phyloP scores from a whole-genome alignment of 1,140 invertebrate genomes.

The Arctopsyche grandis region DNA sequence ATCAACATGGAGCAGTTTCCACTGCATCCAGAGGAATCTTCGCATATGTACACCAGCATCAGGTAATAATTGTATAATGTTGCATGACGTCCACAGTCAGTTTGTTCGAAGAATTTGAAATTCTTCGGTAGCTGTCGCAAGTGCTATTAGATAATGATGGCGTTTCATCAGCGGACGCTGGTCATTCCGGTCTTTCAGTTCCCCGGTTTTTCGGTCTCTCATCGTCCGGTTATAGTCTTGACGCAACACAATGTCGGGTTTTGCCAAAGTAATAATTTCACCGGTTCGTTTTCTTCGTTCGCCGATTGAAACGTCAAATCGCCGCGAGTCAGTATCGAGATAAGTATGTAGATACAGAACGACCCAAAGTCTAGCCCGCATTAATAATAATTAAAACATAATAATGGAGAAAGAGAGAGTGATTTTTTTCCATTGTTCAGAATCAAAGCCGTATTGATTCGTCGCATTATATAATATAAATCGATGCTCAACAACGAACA shows the following conservation, averaged over 20 bases:
- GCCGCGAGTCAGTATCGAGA: no score
- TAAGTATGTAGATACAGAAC: not conserved
- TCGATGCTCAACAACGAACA: not conserved
- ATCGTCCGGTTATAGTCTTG: not conserved
- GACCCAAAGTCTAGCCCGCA: not conserved
- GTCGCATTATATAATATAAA: conserved; percentile 19
- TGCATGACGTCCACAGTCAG: no score
- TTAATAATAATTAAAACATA: no score
- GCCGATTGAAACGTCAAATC: conserved; percentile 18
- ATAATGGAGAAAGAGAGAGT: no score
- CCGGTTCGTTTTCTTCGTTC: not conserved
- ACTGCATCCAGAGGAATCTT: no score
- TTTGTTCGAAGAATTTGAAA: no score
- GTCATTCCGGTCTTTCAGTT: not conserved
- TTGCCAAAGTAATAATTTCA: conserved; percentile 7
- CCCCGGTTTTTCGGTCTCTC: conserved; percentile 7
- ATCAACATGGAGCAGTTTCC: no score
- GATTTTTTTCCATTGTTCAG: no score
- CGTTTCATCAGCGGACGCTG: not conserved
- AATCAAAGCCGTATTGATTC: no score
- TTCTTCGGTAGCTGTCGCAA: not conserved
- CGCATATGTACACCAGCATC: no score
- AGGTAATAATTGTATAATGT: no score
- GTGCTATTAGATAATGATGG: not conserved
- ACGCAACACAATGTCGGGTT: conserved; percentile 11